Evolutionary conservation across 1,140 invertebrate species (phyloP).

Genomic region (Brachystomella parvula): DNA sequence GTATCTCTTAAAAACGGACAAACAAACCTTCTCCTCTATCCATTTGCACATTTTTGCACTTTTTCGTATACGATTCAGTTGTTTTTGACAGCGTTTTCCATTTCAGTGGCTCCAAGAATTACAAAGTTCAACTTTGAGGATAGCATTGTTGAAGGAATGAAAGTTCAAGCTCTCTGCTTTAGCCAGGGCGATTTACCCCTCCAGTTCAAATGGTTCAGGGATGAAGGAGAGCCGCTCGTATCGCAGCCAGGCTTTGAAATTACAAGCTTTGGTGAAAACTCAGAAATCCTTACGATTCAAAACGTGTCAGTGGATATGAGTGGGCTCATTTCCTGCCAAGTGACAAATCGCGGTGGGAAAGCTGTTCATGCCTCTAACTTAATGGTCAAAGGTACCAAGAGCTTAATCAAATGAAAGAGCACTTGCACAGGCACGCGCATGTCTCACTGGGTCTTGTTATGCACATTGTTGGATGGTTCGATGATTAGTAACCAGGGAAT

Average conservation of each 20-base stretch:
- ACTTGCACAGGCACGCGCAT: neutral
- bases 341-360: neutral
- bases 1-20: too few relatives aligned
- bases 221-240: neutral
- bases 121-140: slow-evolving; percentile 10
- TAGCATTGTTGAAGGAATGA: slow-evolving; percentile 3
- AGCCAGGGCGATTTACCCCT: neutral
- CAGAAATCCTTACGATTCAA: neutral
- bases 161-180: slow-evolving; percentile 1
- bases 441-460: too few relatives aligned
- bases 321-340: slow-evolving; percentile 1
- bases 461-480: too few relatives aligned
- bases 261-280: neutral
- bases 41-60: neutral
- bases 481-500: too few relatives aligned
- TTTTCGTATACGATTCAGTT: neutral
- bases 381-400: neutral
- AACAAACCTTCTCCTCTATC: neutral
- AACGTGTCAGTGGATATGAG: neutral
- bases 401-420: neutral
- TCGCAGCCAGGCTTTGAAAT: neutral
- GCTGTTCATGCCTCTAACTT: neutral
- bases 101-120: neutral
- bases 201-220: neutral
- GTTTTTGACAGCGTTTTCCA: neutral